Base-by-base conservation (phyloP, 1,140 invertebrate genomes). In the Drosophila gunungcola region DNA sequence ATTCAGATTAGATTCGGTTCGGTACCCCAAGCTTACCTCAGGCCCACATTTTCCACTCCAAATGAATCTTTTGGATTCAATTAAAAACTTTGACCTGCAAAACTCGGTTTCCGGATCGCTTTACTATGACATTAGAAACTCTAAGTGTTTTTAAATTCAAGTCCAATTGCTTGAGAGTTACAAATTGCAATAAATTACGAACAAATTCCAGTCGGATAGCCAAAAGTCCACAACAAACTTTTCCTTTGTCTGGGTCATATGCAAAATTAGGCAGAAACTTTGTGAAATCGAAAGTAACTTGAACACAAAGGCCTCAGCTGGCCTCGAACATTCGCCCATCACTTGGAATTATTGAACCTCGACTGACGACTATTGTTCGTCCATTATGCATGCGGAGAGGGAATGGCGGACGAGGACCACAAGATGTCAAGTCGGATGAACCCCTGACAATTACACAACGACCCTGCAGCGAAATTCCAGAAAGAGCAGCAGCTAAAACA, bases 31-130 rank as follows among this genome's bases (percentile, higher is more conserved):
- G 46, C 34, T 72, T 43, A 45, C 32, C 39, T 68, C 34, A 12
- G 38, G 21, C 21, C 52, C 9, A 7, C 45, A 21, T 38, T 39
- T 39, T 34, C 69, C 54, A 55, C 57, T 74, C 51, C 43, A 49
- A 4, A 13, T 25, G 21, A 29, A 62, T 75, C 56, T 78, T 78
- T 54, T 67, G 38, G 49, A 48, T 78, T 78, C 70, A 81, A 88
- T 88, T 88, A 88, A 88, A 82, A 88, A 64, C 67, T 88, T 75
- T 54, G 2, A 6, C n/a, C 32, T 48, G 67, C 48, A 65, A 49
- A 55, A 75, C 43, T 64, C 49, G 58, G 36, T 58, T 52, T 45
- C 27, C 46, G 36, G 42, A 16, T 63, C 29, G 27, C 13, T 46
- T 52, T 60, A 29, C 36, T 32, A 27, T 12, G 34, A 39, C 52